Evolutionary conservation across 2,888 invertebrate genomes (phyloP).

Genomic region (Aleiodes leptofemur): DNA sequence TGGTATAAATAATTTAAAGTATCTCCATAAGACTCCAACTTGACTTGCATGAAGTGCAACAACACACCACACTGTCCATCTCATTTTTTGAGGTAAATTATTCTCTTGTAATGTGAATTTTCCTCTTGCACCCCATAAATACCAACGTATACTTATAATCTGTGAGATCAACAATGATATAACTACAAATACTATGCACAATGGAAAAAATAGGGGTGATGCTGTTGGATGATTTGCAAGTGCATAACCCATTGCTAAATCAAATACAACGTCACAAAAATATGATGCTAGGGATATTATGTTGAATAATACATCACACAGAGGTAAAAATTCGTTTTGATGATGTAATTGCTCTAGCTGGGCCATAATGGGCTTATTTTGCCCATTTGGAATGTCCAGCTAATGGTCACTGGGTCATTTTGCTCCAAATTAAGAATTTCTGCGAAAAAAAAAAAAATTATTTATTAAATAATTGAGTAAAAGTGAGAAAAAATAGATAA

Average conservation of each 20-base stretch:
- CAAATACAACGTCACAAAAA: slow-evolving; percentile 94
- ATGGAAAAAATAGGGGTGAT: slow-evolving; percentile 67
- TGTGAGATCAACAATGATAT: slow-evolving; percentile 86
- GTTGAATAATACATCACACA: slow-evolving; percentile 94
- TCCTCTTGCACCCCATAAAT: slow-evolving; percentile 76
- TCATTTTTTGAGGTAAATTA: slow-evolving; percentile 60
- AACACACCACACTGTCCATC: slow-evolving; percentile 75
- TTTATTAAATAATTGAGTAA: too few relatives aligned
- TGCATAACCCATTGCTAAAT: slow-evolving; percentile 90
- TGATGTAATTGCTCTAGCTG: slow-evolving; percentile 69
- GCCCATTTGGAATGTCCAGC: slow-evolving; percentile 72
- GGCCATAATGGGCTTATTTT: slow-evolving; percentile 74
- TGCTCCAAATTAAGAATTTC: slow-evolving; percentile 39
- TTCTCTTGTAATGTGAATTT: slow-evolving; percentile 60
- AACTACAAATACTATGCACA: slow-evolving; percentile 82
- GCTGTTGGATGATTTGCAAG: slow-evolving; percentile 79
- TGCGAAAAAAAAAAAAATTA: too few relatives aligned
- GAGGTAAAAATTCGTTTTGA: slow-evolving; percentile 86
- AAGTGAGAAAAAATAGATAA: too few relatives aligned
- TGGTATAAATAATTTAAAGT: slow-evolving; percentile 89
- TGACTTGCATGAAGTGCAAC: slow-evolving; percentile 82
- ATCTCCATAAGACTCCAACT: slow-evolving; percentile 87
- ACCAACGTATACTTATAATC: slow-evolving; percentile 86
- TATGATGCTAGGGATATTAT: slow-evolving; percentile 92
- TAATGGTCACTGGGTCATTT: slow-evolving; percentile 56